phyloP scores from a whole-genome alignment of 2,113 vertebrate genomes.

The Montifringilla adamsi region DNA sequence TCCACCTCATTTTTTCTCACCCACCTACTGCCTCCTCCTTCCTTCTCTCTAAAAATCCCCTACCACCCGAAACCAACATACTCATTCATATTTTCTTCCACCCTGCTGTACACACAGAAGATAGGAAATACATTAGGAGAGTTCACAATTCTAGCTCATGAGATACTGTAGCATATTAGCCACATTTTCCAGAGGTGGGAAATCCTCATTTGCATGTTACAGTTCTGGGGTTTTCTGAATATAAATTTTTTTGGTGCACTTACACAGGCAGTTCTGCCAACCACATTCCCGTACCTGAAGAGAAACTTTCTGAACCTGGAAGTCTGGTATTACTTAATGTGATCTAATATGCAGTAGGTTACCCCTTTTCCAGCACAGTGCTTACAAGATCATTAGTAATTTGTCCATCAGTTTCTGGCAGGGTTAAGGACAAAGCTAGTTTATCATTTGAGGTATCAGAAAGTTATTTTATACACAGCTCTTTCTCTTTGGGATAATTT shows the following conservation, averaged over 20 bases:
- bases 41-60: conserved; percentile 27
- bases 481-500: not conserved
- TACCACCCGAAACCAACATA: not conserved
- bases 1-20: not conserved
- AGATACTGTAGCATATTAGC: not conserved
- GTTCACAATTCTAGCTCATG: not conserved
- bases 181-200: not conserved
- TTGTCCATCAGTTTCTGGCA: not conserved
- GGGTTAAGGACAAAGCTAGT: not conserved
- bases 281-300: not conserved
- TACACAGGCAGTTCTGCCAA: not conserved
- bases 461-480: not conserved
- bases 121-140: not conserved
- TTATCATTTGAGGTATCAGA: not conserved
- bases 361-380: not conserved
- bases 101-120: not conserved
- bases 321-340: not conserved
- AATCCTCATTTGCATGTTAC: not conserved
- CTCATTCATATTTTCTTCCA: conserved; percentile 41
- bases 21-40: conserved; percentile 13
- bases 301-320: not conserved
- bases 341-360: not conserved
- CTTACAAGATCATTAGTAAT: not conserved
- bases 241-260: not conserved
- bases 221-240: not conserved